phyloP scores from a whole-genome alignment of 2,888 invertebrate species.

The Agrotis exclamationis region DNA sequence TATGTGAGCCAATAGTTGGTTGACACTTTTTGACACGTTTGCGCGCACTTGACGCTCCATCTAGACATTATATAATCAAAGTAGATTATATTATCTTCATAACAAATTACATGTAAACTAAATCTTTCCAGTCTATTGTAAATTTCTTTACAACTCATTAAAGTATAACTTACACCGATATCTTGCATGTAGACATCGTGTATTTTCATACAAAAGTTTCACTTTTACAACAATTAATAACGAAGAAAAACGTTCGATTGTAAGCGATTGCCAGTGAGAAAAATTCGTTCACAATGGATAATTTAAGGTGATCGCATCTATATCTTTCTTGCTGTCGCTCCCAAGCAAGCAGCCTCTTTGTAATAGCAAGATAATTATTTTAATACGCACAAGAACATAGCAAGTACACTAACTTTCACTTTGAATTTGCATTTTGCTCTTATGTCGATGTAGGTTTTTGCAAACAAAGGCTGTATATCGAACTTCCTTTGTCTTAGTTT shows the following conservation, averaged over 20 bases:
- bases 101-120: slow-evolving; percentile 16
- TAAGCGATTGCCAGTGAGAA: slow-evolving; percentile 67
- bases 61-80: too few relatives aligned
- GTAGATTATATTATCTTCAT: neutral
- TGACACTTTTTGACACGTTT: too few relatives aligned
- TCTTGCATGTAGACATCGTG: slow-evolving; percentile 52
- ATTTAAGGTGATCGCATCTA: slow-evolving; percentile 53
- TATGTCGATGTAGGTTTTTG: slow-evolving; percentile 48
- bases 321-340: slow-evolving; percentile 72
- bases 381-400: slow-evolving; percentile 74
- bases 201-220: slow-evolving; percentile 59
- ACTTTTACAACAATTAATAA: slow-evolving; percentile 59
- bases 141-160: slow-evolving; percentile 25
- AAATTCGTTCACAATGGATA: slow-evolving; percentile 62
- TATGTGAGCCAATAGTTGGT: too few relatives aligned
- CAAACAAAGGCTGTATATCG: slow-evolving; percentile 47
- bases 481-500: slow-evolving; percentile 41
- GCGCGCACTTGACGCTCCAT: too few relatives aligned
- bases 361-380: slow-evolving; percentile 79
- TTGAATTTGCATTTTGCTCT: slow-evolving; percentile 78
- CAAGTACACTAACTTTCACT: slow-evolving; percentile 84
- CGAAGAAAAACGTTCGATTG: slow-evolving; percentile 64
- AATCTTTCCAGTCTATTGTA: slow-evolving; percentile 28
- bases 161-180: slow-evolving; percentile 38
- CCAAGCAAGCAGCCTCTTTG: slow-evolving; percentile 71